phyloP scores from a whole-genome alignment of 2,797 vertebrate species.

The Trachurus trachurus region DNA sequence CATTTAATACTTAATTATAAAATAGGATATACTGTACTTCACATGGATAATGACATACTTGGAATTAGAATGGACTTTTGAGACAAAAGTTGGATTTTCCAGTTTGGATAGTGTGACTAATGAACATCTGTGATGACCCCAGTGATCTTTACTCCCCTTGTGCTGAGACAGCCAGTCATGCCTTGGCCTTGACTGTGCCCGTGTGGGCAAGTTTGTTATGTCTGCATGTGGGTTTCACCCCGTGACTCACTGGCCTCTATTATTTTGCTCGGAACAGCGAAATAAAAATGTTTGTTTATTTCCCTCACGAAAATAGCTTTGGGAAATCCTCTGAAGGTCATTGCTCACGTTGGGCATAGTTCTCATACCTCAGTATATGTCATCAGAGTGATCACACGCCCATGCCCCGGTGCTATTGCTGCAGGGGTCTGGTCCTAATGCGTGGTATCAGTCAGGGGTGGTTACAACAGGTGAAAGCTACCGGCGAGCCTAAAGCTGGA shows the following conservation, averaged over 20 bases:
- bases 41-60: not conserved
- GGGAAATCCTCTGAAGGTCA: constrained; percentile 60
- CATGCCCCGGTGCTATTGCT: constrained; percentile 21
- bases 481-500: constrained; percentile 25
- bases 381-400: constrained; percentile 53
- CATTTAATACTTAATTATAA: too few species aligned
- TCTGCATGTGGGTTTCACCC: constrained; percentile 59
- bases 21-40: not conserved
- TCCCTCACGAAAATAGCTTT: constrained; percentile 48
- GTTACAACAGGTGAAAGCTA: constrained; percentile 25
- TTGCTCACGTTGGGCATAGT: constrained; percentile 37
- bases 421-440: constrained; percentile 38
- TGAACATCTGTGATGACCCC: constrained; percentile 26
- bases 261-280: constrained; percentile 43
- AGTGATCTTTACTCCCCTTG: constrained; percentile 24
- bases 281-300: constrained; percentile 67
- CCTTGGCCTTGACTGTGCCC: constrained; percentile 40
- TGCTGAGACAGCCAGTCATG: constrained; percentile 24
- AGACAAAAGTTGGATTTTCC: not conserved
- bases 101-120: not conserved
- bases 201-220: constrained; percentile 69
- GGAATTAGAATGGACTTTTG: not conserved
- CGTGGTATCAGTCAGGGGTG: constrained; percentile 30
- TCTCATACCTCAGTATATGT: constrained; percentile 35
- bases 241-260: constrained; percentile 66